These are phyloP conservation scores for Notodonta dromedarius DNA, from an alignment of 2,888 invertebrate genomes.

Conservation along the genomic window DNA sequence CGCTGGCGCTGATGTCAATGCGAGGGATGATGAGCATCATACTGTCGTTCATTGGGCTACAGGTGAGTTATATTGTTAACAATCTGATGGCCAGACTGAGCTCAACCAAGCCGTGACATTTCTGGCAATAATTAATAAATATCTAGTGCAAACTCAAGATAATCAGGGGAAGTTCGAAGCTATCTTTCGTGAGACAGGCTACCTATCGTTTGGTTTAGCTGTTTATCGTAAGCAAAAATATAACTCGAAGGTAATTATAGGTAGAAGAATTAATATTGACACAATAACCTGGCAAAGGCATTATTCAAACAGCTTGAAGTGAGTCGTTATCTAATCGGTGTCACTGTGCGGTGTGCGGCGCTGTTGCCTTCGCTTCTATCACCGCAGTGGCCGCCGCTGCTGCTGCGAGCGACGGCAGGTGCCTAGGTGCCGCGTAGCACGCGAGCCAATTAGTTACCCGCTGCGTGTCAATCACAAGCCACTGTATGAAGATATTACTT, in stretches of 20 bases:
- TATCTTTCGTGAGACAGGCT: no score
- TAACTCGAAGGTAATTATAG: no score
- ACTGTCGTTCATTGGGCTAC: conserved; percentile 99
- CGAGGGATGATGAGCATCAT: conserved; percentile 96
- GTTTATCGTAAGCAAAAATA: no score
- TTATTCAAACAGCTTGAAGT: conserved; percentile 39
- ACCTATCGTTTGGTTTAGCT: no score
- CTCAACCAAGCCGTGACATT: no score
- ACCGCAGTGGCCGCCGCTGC: conserved; percentile 29
- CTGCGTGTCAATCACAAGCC: conserved; percentile 44
- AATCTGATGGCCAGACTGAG: no score
- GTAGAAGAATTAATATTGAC: not conserved
- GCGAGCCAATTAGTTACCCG: conserved; percentile 81
- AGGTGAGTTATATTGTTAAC: conserved; percentile 83
- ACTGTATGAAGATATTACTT: conserved; percentile 19
- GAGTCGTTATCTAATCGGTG: conserved; percentile 66
- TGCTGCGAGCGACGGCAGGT: not conserved
- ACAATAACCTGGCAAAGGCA: conserved; percentile 16
- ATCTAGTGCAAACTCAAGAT: no score
- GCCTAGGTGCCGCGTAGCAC: conserved; percentile 87
- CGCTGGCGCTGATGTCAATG: conserved; percentile 94
- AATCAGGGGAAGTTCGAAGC: no score
- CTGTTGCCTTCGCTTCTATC: conserved; percentile 54
- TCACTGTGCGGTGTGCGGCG: conserved; percentile 56
- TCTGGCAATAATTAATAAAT: no score